These are phyloP conservation scores for Ptyas mucosa DNA, from an alignment of 2,113 vertebrate genomes.

Conservation along the genomic window DNA sequence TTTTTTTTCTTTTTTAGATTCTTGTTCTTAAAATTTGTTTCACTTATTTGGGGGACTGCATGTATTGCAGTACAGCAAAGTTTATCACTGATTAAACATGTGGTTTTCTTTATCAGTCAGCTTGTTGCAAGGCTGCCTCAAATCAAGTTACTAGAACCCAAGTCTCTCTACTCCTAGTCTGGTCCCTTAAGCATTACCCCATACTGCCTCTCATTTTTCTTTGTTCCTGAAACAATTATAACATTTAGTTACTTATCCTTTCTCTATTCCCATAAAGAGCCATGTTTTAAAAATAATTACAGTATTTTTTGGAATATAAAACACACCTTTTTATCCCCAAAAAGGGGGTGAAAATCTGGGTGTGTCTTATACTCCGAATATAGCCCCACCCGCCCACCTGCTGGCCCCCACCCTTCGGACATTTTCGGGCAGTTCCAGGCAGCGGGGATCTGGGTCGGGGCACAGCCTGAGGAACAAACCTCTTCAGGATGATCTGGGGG, in stretches of 20 bases:
- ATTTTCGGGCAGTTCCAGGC: too few relatives aligned
- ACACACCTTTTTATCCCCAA: too few relatives aligned
- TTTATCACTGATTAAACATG: not conserved
- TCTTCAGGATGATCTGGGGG: too few relatives aligned
- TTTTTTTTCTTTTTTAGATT: not conserved
- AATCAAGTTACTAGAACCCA: not conserved
- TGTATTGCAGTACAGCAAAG: not conserved
- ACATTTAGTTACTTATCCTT: not conserved
- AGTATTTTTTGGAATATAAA: too few relatives aligned
- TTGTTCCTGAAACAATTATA: not conserved
- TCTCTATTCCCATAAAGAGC: constrained; percentile 1
- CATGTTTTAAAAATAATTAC: not conserved
- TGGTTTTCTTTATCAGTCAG: not conserved
- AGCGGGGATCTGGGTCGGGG: too few relatives aligned
- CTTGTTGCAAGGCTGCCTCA: not conserved
- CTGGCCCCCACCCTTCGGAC: too few relatives aligned
- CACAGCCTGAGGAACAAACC: too few relatives aligned
- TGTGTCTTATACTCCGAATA: too few relatives aligned
- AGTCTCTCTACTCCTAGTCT: not conserved
- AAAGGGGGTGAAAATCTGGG: too few relatives aligned
- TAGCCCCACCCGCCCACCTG: too few relatives aligned
- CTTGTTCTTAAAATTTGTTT: not conserved
- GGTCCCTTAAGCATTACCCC: not conserved
- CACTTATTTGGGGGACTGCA: not conserved
- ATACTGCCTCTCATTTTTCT: not conserved